Evolutionary conservation across 1,140 invertebrate species (phyloP).

Genomic region (Hypothenemus hampei): DNA sequence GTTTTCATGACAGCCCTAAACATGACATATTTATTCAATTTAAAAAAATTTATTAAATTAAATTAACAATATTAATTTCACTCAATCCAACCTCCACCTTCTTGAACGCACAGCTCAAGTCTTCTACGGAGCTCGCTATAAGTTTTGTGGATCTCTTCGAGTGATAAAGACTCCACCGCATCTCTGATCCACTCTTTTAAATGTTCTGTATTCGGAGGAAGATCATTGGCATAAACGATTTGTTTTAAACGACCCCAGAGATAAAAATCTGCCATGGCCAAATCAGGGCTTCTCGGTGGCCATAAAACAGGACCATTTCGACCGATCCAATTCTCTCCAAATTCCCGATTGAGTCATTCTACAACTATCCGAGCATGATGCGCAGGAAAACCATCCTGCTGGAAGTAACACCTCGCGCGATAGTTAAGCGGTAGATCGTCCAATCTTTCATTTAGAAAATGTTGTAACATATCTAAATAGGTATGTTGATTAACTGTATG

Average conservation of each 20-base stretch:
- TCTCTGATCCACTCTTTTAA: too few relatives aligned
- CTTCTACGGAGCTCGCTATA: not conserved
- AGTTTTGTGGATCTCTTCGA: too few relatives aligned
- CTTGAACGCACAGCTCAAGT: not conserved
- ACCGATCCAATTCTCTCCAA: not conserved
- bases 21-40: not conserved
- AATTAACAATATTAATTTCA: not conserved
- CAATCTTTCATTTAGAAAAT: not conserved
- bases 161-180: too few relatives aligned
- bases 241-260: too few relatives aligned
- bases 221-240: not conserved
- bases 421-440: not conserved
- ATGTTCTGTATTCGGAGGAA: not conserved
- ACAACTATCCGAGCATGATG: too few relatives aligned
- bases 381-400: not conserved
- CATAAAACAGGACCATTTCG: not conserved
- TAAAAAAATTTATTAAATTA: not conserved
- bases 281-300: not conserved
- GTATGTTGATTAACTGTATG: not conserved
- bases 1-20: not conserved
- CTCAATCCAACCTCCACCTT: not conserved
- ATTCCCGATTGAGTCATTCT: not conserved
- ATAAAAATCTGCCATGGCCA: too few relatives aligned
- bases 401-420: not conserved
- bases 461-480: not conserved